These are phyloP conservation scores for Rhea americana DNA, from an alignment of 2,113 vertebrate genomes.

Conservation along the genomic window DNA sequence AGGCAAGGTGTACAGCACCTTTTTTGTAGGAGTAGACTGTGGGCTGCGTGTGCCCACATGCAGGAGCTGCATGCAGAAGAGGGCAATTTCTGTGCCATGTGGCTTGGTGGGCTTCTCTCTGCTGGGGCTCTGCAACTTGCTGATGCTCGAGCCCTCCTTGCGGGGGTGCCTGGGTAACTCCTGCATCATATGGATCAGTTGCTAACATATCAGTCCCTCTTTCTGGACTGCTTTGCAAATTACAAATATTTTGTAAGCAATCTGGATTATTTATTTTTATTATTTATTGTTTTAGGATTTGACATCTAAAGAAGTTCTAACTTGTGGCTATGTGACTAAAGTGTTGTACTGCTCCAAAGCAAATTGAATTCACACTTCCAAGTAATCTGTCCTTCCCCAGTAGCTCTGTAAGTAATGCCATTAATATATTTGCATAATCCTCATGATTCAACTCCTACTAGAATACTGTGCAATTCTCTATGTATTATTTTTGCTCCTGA, in stretches of 20 bases:
- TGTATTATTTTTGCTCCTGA: neutral
- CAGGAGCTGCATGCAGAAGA: too few relatives aligned
- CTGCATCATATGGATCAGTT: neutral
- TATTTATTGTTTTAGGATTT: neutral
- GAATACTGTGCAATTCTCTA: neutral
- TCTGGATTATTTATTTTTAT: neutral
- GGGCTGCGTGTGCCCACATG: too few relatives aligned
- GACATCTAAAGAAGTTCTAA: neutral
- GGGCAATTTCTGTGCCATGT: too few relatives aligned
- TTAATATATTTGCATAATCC: conserved; percentile 12
- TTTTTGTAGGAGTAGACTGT: too few relatives aligned
- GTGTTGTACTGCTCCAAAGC: neutral
- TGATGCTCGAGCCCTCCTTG: too few relatives aligned
- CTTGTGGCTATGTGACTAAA: neutral
- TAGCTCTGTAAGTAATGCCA: conserved; percentile 17
- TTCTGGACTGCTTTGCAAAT: neutral
- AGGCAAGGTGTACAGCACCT: neutral
- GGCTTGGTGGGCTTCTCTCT: too few relatives aligned
- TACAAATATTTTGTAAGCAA: neutral
- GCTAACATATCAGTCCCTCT: neutral
- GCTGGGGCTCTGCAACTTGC: neutral
- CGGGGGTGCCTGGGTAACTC: neutral
- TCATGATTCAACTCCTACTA: neutral
- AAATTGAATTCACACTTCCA: conserved; percentile 18
- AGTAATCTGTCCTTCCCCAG: neutral